These are phyloP conservation scores for Sebastes minor DNA, from an alignment of 2,797 vertebrate genomes.

Conservation along the genomic window DNA sequence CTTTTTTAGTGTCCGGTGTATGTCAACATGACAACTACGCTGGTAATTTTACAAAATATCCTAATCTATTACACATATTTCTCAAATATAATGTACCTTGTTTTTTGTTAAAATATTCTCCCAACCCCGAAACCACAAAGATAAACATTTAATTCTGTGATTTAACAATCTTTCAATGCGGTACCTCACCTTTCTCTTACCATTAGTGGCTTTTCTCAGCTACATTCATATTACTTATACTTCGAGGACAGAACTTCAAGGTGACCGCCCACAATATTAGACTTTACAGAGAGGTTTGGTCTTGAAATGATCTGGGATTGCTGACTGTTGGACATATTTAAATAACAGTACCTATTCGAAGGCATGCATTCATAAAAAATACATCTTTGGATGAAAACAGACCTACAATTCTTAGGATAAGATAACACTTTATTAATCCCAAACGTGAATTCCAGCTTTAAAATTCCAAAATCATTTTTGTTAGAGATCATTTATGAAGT, in stretches of 20 bases:
- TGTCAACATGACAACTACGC: not conserved
- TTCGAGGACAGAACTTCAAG: not conserved
- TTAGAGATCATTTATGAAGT: not conserved
- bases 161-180: not conserved
- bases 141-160: not conserved
- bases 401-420: not conserved
- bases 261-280: not conserved
- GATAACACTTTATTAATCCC: not conserved
- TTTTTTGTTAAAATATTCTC: not conserved
- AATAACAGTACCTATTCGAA: not conserved
- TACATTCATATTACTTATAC: slow-evolving; percentile 15
- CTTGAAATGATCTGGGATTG: not conserved
- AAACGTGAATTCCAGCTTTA: not conserved
- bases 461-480: not conserved
- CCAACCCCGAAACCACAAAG: not conserved
- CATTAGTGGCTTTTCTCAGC: not conserved
- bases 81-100: not conserved
- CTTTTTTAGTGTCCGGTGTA: not conserved
- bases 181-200: not conserved
- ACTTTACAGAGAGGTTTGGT: not conserved
- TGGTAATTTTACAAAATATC: not conserved
- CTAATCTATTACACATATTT: not conserved
- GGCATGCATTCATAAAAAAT: not conserved
- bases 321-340: not conserved
- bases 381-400: slow-evolving; percentile 6